Conservation (phyloP, 2,888 invertebrate genomes). For the Cabera pusaria region DNA sequence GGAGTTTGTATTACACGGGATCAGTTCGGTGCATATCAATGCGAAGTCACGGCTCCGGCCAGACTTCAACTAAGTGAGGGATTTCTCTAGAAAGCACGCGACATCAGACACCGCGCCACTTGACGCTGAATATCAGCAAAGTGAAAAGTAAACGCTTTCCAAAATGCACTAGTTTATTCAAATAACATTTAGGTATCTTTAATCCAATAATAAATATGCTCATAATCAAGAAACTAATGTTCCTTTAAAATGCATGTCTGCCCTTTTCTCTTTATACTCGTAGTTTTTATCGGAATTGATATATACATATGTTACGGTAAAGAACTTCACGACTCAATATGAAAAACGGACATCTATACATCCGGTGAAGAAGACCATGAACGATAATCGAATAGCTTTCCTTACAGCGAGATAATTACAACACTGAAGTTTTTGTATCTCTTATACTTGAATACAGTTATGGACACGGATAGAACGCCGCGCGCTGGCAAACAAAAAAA, state of each 20-base stretch:
- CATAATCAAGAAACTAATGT: too few relatives aligned
- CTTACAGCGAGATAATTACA: constrained; percentile 64
- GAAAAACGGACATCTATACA: constrained; percentile 52
- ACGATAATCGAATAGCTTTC: constrained; percentile 68
- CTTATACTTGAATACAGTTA: constrained; percentile 28
- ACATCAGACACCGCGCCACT: constrained; percentile 57
- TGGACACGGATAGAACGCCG: constrained; percentile 48
- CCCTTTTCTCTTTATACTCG: too few relatives aligned
- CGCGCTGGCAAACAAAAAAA: constrained; percentile 45
- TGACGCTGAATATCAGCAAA: constrained; percentile 55
- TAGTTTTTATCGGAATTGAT: too few relatives aligned
- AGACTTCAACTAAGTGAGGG: constrained; percentile 33
- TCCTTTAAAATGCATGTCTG: too few relatives aligned
- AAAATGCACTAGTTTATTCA: constrained; percentile 41
- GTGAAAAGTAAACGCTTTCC: constrained; percentile 62
- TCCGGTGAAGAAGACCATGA: constrained; percentile 69
- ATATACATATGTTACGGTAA: too few relatives aligned
- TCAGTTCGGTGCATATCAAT: constrained; percentile 38
- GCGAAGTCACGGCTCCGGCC: constrained; percentile 52
- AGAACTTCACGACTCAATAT: too few relatives aligned
- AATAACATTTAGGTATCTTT: constrained; percentile 30
- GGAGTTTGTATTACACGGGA: constrained; percentile 23
- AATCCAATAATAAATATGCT: too few relatives aligned
- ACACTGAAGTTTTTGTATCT: constrained; percentile 44
- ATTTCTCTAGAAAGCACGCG: constrained; percentile 65